A percentile compares a stretch with the other conserved stretches of the same genome.
Evolutionary conservation across 2,113 vertebrate genomes (phyloP).

Genomic region (Myiopsitta monachus): DNA sequence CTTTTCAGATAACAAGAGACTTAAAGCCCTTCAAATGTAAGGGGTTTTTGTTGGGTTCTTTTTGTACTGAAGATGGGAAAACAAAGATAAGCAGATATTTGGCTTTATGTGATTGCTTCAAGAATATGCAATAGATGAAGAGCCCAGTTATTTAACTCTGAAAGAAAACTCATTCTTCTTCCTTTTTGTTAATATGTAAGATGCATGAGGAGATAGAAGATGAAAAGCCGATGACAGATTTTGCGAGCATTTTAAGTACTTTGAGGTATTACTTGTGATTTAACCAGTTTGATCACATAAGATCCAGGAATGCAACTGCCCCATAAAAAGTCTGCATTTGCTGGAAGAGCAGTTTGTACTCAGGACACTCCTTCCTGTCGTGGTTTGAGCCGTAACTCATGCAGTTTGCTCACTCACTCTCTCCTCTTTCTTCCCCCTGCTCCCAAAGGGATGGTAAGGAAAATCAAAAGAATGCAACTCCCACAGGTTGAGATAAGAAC

Average conservation of each 20-base stretch:
- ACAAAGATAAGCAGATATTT: neutral
- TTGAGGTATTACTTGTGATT: neutral
- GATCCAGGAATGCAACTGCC: neutral
- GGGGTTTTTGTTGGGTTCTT: neutral
- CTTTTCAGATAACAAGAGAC: neutral
- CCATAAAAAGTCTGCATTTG: neutral
- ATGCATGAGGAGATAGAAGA: neutral
- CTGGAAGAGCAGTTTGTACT: neutral
- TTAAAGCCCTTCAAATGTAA: neutral
- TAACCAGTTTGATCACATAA: neutral
- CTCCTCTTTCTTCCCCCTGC: too few relatives aligned
- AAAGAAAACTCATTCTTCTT: neutral
- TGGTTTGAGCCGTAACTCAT: too few relatives aligned
- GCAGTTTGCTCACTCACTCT: too few relatives aligned
- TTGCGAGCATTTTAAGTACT: neutral
- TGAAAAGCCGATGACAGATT: neutral
- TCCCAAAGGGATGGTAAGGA: too few relatives aligned
- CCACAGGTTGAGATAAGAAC: too few relatives aligned
- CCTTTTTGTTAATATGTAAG: neutral
- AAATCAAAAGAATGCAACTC: too few relatives aligned
- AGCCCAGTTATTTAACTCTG: neutral
- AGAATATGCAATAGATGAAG: neutral
- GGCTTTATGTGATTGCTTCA: neutral
- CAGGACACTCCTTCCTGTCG: neutral
- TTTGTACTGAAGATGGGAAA: neutral